Base-by-base conservation (phyloP, 1,140 invertebrate species). In the Stratiolaelaps scimitus region DNA sequence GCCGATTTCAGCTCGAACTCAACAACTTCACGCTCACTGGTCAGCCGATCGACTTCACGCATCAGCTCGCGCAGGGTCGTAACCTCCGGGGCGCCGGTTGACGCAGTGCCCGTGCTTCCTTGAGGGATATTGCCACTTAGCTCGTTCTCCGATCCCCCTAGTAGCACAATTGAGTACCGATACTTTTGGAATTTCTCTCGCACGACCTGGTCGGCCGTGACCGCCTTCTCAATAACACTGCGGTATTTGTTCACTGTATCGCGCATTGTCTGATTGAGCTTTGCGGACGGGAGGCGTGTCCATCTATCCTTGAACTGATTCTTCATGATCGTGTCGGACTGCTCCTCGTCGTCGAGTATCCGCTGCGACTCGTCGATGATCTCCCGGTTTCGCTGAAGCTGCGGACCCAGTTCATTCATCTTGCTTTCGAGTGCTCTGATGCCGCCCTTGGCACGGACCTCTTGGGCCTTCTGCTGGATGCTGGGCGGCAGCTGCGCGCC, bases 281-380 rank as follows among this genome's bases (percentile, higher is more conserved):
- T 85, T 19, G 81, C 82, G 1, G 92, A 97, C 0, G 87, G 79
- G 34, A 89, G 91, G 72, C 95, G 82, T 0, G 83, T 85, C 95
- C 95, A 99, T 69, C 83, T 72, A 30, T 78, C 78, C 72, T 89
- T 90, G 74, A 98, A 96, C 78, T 98, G 93, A 56, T 80, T 76
- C 69, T 87, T 80, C 56, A 98, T 78, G 72, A 90, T 84, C 71
- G 85, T 83, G 75, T 99, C 95, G 0, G 90, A 89, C 67, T 85
- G 82, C 69, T 86, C 84, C 78, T 99, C 95, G 75, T 97, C 92
- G 71, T 85, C 83, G 53, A 98, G 76, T 81, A 94, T 81, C 69
- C 87, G 81, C 68, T 92, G 85, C 47, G 86, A 82, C 83, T 98
- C 94, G 74, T 93, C 85, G 0, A 99, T 79, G 69, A 99, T 95